Conservation (phyloP, 2,797 vertebrate species). For the Triplophysa yarkandensis region DNA sequence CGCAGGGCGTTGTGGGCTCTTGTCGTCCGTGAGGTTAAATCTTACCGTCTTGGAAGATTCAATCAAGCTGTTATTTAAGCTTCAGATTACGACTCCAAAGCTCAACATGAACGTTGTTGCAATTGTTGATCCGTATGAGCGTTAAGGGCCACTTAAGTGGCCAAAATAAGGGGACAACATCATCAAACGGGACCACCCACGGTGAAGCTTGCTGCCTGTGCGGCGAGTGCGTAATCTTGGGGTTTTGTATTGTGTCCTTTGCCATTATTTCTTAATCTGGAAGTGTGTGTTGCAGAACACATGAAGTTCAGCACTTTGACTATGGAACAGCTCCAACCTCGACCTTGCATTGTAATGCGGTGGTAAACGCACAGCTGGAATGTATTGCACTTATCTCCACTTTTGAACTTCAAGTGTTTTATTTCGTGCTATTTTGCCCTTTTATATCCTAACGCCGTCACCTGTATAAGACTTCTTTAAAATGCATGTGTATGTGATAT, state of each 20-base stretch:
- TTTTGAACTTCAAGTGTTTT: constrained; percentile 73
- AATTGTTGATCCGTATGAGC: constrained; percentile 57
- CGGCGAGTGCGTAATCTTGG: constrained; percentile 66
- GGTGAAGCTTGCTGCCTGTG: constrained; percentile 66
- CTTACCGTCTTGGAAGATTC: constrained; percentile 81
- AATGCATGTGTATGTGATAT: constrained; percentile 81
- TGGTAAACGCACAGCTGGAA: constrained; percentile 65
- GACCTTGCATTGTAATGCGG: constrained; percentile 52
- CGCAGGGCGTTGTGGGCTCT: constrained; percentile 44
- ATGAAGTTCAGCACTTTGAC: constrained; percentile 76
- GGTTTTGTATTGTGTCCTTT: constrained; percentile 18
- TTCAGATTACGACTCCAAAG: constrained; percentile 67
- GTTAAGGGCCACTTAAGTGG: constrained; percentile 52
- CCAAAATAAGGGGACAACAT: constrained; percentile 31
- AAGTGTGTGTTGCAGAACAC: constrained; percentile 59
- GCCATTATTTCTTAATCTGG: constrained; percentile 31
- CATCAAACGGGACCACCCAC: constrained; percentile 54
- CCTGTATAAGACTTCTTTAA: constrained; percentile 71
- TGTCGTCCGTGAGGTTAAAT: constrained; percentile 62
- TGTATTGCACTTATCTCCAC: constrained; percentile 79
- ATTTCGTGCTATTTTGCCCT: constrained; percentile 77
- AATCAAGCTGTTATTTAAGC: constrained; percentile 55
- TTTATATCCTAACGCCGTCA: constrained; percentile 71
- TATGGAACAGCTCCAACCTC: constrained; percentile 76
- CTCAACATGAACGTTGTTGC: constrained; percentile 54